Evolutionary conservation across 1,140 invertebrate genomes (phyloP), one percentile per base, ranked within the genome.

Genomic region (Drosophila baimaii): DNA sequence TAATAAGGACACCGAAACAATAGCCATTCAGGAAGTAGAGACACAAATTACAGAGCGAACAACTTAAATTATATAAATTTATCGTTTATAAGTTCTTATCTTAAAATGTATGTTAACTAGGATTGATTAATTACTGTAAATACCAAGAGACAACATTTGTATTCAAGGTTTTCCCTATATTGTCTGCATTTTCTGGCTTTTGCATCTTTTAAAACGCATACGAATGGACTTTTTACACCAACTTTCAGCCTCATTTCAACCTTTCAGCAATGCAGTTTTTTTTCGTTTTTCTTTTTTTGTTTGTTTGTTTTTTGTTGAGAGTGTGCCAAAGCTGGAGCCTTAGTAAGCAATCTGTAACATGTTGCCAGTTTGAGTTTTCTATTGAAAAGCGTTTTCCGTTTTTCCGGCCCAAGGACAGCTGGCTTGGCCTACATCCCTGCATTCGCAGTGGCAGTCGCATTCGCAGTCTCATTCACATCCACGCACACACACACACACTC

Each of bases 351-450:
- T 77, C 63, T 62, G 74, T 70, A 71, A 46, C 54, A 71, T 75
- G 73, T 73, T 71, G 64, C 62, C 58, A 64, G 63, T 80, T 76
- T 76, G 46, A 66, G 62, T 76, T 56, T 69, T 77, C 59, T 63
- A 71, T 82, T 85, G 82, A 81, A 79, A 85, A 82, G 51, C 79
- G 51, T 49, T 79, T 81, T 86, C 70, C 75, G 51, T 46, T 79
- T 81, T 86, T 71, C 75, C 71, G 46, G 62, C 65, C 65, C 82
- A 85, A 86, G 79, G 75, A 86, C 78, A 86, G 54, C 54, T 83
- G 77, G 56, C 64, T 43, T 77, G 75, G 75, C 75, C 75, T 58
- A 77, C 64, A 77, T 77, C 55, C 62, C 41, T 51, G 33, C 47
- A 66, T 13, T 54, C 59, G 47, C 17, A 58, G 41, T 21, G 51